Conservation (phyloP, 2,888 invertebrate genomes). For the Galeopsomyia nigrocyanea region DNA sequence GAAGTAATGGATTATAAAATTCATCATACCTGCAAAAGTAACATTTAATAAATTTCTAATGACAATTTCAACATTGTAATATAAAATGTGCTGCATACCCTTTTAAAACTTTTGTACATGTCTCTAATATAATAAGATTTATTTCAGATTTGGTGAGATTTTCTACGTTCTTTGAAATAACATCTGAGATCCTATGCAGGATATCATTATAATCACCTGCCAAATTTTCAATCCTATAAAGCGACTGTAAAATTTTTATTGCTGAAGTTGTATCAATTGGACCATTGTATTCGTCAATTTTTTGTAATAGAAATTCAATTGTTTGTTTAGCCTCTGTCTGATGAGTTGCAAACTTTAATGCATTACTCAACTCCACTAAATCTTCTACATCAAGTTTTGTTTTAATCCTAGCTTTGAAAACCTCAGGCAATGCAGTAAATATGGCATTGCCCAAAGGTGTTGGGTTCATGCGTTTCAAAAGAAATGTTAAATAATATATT, state of each 20-base stretch:
- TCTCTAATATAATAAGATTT: neutral
- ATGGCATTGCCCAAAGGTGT: constrained; percentile 30
- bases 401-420: constrained; percentile 31
- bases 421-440: constrained; percentile 23
- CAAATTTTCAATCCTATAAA: constrained; percentile 4
- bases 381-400: constrained; percentile 28
- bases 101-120: neutral
- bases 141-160: neutral
- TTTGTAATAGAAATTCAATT: constrained; percentile 20
- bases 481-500: constrained; percentile 33
- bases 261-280: constrained; percentile 21
- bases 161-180: constrained; percentile 2
- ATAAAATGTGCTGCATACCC: constrained; percentile 27
- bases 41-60: constrained; percentile 11
- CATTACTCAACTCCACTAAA: constrained; percentile 33
- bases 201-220: constrained; percentile 2
- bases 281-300: neutral
- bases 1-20: constrained; percentile 24
- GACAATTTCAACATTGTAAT: neutral
- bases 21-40: constrained; percentile 25
- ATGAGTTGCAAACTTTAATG: constrained; percentile 30
- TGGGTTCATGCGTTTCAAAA: constrained; percentile 24
- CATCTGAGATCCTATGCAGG: neutral
- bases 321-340: constrained; percentile 1
- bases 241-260: constrained; percentile 17